Conservation (phyloP, 2,113 vertebrate genomes). For the Leptodactylus fuscus region DNA sequence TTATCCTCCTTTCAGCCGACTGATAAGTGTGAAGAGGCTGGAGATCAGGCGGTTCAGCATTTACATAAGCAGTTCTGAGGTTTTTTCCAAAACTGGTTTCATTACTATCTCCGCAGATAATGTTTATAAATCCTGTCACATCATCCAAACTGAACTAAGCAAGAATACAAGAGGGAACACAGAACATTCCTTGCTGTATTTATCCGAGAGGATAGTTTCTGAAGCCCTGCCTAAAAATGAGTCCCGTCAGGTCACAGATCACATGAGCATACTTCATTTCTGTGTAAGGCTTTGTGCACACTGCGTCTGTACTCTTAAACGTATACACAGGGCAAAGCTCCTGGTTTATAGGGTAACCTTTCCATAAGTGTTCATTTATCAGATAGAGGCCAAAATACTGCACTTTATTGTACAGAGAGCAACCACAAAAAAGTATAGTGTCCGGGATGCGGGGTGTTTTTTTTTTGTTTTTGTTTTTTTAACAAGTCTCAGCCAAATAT, state of each 20-base stretch:
- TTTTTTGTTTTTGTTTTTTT: no score
- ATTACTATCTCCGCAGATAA: not conserved
- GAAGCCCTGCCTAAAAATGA: not conserved
- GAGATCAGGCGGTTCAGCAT: not conserved
- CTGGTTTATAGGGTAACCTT: no score
- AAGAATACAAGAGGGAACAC: not conserved
- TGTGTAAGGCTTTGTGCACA: no score
- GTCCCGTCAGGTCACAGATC: not conserved
- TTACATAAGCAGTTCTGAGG: not conserved
- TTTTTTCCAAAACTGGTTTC: not conserved
- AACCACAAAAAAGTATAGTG: no score
- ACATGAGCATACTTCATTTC: not conserved
- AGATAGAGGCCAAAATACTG: no score
- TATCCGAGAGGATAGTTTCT: not conserved
- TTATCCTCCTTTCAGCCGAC: not conserved
- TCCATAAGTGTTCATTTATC: no score
- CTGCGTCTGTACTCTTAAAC: no score
- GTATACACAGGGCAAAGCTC: no score
- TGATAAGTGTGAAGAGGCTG: not conserved
- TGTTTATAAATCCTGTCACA: slow-evolving; percentile 2
- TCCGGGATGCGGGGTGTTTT: no score
- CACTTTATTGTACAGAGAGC: no score
- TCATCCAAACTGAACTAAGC: not conserved
- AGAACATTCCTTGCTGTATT: not conserved
- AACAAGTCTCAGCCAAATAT: no score